These are phyloP conservation scores for Pseudocheirus occidentalis DNA, from an alignment of 2,797 vertebrate species.

Conservation along the genomic window DNA sequence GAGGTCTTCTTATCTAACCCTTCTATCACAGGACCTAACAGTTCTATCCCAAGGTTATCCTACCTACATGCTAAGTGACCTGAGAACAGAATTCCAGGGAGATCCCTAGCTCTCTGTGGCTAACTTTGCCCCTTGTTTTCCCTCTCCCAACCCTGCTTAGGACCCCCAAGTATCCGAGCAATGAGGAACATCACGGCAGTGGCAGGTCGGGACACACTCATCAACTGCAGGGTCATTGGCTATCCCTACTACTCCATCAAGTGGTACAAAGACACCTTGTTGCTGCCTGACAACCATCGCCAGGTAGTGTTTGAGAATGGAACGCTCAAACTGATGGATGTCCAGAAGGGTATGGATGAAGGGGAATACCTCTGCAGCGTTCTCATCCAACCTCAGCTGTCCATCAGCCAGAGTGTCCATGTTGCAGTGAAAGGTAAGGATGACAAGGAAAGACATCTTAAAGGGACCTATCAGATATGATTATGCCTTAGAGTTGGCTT, in stretches of 20 bases:
- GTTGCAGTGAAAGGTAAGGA: slow-evolving; percentile 95
- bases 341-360: slow-evolving; percentile 98
- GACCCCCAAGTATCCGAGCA: slow-evolving; percentile 95
- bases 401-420: slow-evolving; percentile 97
- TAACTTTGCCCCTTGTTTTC: slow-evolving; percentile 78
- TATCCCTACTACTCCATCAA: slow-evolving; percentile 99
- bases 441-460: not conserved
- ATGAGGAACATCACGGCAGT: slow-evolving; percentile 97
- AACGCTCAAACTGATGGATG: slow-evolving; percentile 96
- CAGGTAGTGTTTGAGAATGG: slow-evolving; percentile 98
- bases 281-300: slow-evolving; percentile 97
- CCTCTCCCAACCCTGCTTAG: slow-evolving; percentile 82
- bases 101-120: slow-evolving; percentile 67
- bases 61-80: not conserved
- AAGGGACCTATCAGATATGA: not conserved
- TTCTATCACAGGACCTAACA: slow-evolving; percentile 57
- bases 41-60: not conserved
- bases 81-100: slow-evolving; percentile 44
- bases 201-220: slow-evolving; percentile 96
- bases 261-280: slow-evolving; percentile 96
- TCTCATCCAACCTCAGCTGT: slow-evolving; percentile 97
- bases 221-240: slow-evolving; percentile 98
- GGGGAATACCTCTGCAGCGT: slow-evolving; percentile 98
- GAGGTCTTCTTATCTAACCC: slow-evolving; percentile 43
- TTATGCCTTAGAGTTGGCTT: not conserved